Evolutionary conservation across 2,888 invertebrate species (phyloP).

Genomic region (Xylophagus ater): DNA sequence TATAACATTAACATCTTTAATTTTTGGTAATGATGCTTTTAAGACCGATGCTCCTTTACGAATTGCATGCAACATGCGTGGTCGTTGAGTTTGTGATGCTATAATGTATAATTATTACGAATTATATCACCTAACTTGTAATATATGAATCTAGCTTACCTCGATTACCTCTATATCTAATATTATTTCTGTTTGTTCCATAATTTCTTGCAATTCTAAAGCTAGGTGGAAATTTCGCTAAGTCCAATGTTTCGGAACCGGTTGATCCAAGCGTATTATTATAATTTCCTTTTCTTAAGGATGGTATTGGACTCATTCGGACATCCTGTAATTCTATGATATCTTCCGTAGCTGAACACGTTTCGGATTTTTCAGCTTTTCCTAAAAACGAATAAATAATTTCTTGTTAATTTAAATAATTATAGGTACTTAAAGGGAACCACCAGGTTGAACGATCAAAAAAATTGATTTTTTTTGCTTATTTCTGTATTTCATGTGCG

Average conservation of each 20-base stretch:
- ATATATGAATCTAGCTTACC: slow-evolving; percentile 28
- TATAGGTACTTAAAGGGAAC: too few relatives aligned
- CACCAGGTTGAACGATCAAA: too few relatives aligned
- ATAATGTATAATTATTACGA: slow-evolving; percentile 6
- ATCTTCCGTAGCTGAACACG: slow-evolving; percentile 49
- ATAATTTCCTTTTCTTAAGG: slow-evolving; percentile 57
- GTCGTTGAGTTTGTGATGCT: slow-evolving; percentile 39
- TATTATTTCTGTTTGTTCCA: slow-evolving; percentile 45
- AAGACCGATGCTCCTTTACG: slow-evolving; percentile 75
- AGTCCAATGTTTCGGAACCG: slow-evolving; percentile 46
- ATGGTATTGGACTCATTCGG: slow-evolving; percentile 73
- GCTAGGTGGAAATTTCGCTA: slow-evolving; percentile 60
- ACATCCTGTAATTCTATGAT: slow-evolving; percentile 86
- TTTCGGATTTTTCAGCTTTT: slow-evolving; percentile 33
- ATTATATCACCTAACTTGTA: background rate
- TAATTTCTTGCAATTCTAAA: slow-evolving; percentile 60
- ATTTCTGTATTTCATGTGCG: too few relatives aligned
- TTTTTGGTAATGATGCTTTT: slow-evolving; percentile 85
- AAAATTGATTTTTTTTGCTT: too few relatives aligned
- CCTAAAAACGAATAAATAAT: too few relatives aligned
- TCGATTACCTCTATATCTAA: slow-evolving; percentile 45
- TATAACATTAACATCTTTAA: slow-evolving; percentile 94
- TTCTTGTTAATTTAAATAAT: too few relatives aligned
- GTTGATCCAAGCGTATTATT: slow-evolving; percentile 49
- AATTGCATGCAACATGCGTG: slow-evolving; percentile 69